phyloP scores from a whole-genome alignment of 2,113 vertebrate species.

The Notechis scutatus region DNA sequence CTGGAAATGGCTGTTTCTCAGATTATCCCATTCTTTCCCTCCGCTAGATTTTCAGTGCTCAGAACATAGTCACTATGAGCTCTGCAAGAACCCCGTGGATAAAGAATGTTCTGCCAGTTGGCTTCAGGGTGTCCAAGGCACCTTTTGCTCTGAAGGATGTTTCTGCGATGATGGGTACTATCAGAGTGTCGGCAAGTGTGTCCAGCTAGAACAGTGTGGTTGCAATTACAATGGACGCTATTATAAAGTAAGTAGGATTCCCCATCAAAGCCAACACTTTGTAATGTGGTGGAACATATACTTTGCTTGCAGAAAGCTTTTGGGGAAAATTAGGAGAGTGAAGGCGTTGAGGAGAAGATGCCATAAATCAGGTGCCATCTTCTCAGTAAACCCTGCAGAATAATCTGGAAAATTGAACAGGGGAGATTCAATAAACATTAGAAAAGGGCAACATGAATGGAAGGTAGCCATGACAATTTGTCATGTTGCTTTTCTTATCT shows the following conservation, averaged over 20 bases:
- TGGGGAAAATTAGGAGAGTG: not conserved
- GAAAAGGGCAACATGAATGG: too few species aligned
- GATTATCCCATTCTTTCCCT: not conserved
- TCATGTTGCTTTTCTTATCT: not conserved
- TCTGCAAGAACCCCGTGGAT: not conserved
- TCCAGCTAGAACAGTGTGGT: conserved; percentile 63
- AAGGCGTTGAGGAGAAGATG: not conserved
- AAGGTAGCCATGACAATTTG: not conserved
- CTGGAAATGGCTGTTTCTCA: not conserved
- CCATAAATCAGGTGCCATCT: not conserved
- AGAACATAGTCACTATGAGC: conserved; percentile 30
- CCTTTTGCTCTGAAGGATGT: conserved; percentile 65
- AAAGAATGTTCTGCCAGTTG: not conserved
- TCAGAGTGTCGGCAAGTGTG: conserved; percentile 61
- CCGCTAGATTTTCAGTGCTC: conserved; percentile 12
- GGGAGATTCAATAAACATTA: not conserved
- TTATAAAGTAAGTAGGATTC: conserved; percentile 38
- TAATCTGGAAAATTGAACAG: too few species aligned
- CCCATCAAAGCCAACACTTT: not conserved
- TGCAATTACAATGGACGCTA: conserved; percentile 60
- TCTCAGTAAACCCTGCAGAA: too few species aligned
- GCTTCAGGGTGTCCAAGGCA: not conserved
- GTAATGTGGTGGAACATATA: not conserved
- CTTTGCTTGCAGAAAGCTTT: not conserved
- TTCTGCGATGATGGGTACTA: conserved; percentile 65